These are phyloP conservation scores for Mylabris sibirica DNA, from an alignment of 2,888 invertebrate species.

Conservation along the genomic window DNA sequence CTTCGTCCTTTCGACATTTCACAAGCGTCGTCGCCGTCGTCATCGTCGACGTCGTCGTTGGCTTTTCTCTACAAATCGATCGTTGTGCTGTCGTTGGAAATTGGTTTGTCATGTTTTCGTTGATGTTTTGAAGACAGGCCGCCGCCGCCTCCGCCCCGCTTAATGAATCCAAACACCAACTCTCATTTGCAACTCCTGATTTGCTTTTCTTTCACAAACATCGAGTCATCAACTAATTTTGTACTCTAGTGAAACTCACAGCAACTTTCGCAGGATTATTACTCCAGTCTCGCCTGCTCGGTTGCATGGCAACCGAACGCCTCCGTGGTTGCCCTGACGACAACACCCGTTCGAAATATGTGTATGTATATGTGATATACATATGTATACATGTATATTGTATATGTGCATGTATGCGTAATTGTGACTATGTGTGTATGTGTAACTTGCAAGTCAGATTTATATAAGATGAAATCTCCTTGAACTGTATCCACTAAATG, in stretches of 20 bases:
- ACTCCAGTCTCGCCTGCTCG: slow-evolving; percentile 45
- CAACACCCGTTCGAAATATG: slow-evolving; percentile 36
- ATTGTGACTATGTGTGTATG: slow-evolving; percentile 39
- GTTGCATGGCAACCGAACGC: slow-evolving; percentile 53
- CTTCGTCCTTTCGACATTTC: slow-evolving; percentile 1
- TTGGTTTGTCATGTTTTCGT: slow-evolving; percentile 48
- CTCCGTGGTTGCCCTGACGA: slow-evolving; percentile 51
- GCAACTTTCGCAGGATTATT: slow-evolving; percentile 57
- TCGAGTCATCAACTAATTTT: slow-evolving; percentile 59
- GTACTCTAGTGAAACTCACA: slow-evolving; percentile 53
- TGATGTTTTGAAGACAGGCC: slow-evolving; percentile 45
- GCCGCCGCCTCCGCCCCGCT: slow-evolving; percentile 33
- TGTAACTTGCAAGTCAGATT: slow-evolving; percentile 57
- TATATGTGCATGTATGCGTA: neutral
- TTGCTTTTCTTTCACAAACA: slow-evolving; percentile 55
- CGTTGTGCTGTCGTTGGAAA: slow-evolving; percentile 41
- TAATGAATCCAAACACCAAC: slow-evolving; percentile 53
- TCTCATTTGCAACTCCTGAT: slow-evolving; percentile 58
- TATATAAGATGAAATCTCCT: slow-evolving; percentile 6
- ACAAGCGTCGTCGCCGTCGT: neutral
- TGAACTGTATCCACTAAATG: neutral
- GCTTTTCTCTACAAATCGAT: slow-evolving; percentile 32
- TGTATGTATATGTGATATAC: neutral
- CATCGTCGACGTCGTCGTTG: neutral
- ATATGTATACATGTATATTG: too few species aligned